Base-by-base conservation (phyloP, 2,113 vertebrate genomes). In the Scomber colias region DNA sequence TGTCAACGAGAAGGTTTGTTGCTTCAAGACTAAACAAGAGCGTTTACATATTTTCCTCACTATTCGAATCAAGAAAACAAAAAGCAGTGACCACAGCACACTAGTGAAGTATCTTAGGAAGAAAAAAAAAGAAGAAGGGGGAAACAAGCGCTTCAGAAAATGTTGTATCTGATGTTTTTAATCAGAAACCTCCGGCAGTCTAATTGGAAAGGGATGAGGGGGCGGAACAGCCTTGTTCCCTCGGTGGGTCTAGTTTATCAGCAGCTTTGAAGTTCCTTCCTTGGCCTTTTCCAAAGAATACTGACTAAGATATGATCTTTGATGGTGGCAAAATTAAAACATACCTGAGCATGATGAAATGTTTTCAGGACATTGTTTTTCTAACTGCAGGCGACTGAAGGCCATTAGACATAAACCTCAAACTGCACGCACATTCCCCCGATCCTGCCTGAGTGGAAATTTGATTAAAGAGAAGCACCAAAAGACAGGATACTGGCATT, bases 261-360 rank as follows among this genome's bases (percentile, higher is more conserved):
- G 73, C 56, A 9, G 60, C 83, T 91, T 90, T 92, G 87, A 89
- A 86, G 62, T 71, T 40, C 27, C 24, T 59, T 81, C 35, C 48
- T 57, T 54, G 70, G 75, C 13, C 54, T 81, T 19, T 40, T 40
- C n/a, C 69, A 21, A 30, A 30, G 12, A 53, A 77, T 72, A 63
- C 53, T 40, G 27, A 48, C 15, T 1, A 13, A 45, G 66, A 78
- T 51, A 3, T 7, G 7, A 66, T 73, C 59, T 59, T 21, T 59
- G 64, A 69, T 70, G 74, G 60, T 49, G 54, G 80, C 49, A 27
- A 73, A 80, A 68, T 57, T 40, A 51, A 82, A 85, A 76, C 71
- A 79, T 68, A 79, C 62, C 65, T 11, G 21, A 21, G 54, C 57
- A 49, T 5, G 50, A 24, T 15, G 31, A 70, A 64, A 72, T 63